Conservation (phyloP, 2,797 vertebrate species). For the Anguilla anguilla region DNA sequence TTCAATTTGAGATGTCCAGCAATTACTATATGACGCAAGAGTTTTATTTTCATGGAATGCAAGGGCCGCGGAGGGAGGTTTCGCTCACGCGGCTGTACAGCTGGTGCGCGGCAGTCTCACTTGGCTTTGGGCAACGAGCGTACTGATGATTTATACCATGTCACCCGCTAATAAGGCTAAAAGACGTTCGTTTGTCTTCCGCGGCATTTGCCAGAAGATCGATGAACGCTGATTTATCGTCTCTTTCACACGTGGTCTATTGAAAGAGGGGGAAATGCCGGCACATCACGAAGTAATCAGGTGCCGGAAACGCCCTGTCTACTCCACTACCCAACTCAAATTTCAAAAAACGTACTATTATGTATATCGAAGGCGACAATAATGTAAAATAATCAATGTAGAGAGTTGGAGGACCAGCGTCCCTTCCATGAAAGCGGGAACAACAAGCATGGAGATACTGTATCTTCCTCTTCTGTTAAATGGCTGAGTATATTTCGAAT, state of each 20-base stretch:
- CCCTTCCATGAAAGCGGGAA: not conserved
- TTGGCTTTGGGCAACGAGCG: not conserved
- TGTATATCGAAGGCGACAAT: not conserved
- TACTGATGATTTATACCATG: conserved; percentile 21
- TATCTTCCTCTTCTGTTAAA: not conserved
- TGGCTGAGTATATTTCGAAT: not conserved
- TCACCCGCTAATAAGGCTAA: conserved; percentile 20
- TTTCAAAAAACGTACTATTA: not conserved
- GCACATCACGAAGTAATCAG: not conserved
- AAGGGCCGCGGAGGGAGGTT: not conserved
- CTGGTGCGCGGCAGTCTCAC: not conserved
- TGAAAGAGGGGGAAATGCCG: conserved; percentile 26
- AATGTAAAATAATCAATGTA: not conserved
- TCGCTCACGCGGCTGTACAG: not conserved
- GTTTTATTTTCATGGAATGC: not conserved
- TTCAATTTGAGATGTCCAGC: not conserved
- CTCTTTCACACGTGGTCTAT: not conserved
- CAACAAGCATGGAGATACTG: not conserved
- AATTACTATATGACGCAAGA: not conserved
- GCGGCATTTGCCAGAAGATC: conserved; percentile 27
- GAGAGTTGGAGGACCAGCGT: not conserved
- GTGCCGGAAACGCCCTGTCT: not conserved
- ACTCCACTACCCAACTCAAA: not conserved
- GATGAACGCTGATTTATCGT: conserved; percentile 26
- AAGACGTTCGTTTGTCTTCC: conserved; percentile 23